Evolutionary conservation across 2,113 vertebrate genomes (phyloP), one percentile per base, ranked within the genome.

Genomic region (Trichechus manatus): DNA sequence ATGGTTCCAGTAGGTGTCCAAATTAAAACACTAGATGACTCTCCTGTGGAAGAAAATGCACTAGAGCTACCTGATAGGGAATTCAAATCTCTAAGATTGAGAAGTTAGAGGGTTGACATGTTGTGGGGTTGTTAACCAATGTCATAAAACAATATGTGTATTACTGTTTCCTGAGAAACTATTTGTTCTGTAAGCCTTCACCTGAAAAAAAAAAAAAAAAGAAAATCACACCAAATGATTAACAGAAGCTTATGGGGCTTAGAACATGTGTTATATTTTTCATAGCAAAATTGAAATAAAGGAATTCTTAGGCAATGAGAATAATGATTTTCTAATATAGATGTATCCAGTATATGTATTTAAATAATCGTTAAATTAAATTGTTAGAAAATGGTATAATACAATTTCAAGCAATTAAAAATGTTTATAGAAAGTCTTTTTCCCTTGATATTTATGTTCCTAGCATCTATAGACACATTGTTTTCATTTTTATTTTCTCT

Each of bases 301-400:
- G 6, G 4, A 22, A 61, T 78, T 80, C 14, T 42, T 92, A 66
- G 44, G 5, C 39, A 93, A 44, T 42, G 20, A 89, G 33, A 78
- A 36, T 92, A 44, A 81, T 59, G 3, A 68, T 87, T 91, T 94
- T 4, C 20, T 68, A 61, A 81, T 44, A 59, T 44, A 82, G 10
- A 29, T 29, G 9, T 44, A 33, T 77, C n/a, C 59, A 88, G 6
- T 68, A 36, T 53, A 72, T 39, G 6, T 84, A 91, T 64, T 74
- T 90, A 44, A 87, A 47, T 84, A n/a, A 63, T 75, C 14, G 74
- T 66, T 77, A 39, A 94, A 79, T 92, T 9, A 9, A 93, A 87
- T 91, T 86, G 42, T 86, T 78, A 72, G 13, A 59, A 39, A 80
- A 63, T 36, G 66, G 39, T 42, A 50, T 66, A 66, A 31, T 42